Percentiles rank a stretch among this genome's conserved stretches.
Conservation (phyloP, 2,797 vertebrate genomes). For the Silurus lanzhouensis region DNA sequence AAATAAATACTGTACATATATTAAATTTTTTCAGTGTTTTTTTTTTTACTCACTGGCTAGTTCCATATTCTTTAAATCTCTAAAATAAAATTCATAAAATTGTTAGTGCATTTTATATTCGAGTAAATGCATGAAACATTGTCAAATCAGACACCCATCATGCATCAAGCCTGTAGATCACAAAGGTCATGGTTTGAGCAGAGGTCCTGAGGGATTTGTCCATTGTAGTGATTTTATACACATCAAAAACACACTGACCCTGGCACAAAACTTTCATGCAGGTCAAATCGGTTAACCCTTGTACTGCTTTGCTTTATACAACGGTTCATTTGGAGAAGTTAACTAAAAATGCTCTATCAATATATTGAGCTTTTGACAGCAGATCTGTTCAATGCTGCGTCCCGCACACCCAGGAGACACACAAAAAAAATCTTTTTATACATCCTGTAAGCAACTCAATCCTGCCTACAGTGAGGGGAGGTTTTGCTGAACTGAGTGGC, state of each 20-base stretch:
- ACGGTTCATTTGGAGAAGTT: slow-evolving; percentile 58
- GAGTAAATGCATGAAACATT: slow-evolving; percentile 9
- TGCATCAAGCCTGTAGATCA: slow-evolving; percentile 21
- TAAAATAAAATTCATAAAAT: too few species aligned
- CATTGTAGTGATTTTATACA: slow-evolving; percentile 25
- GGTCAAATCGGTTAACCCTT: slow-evolving; percentile 56
- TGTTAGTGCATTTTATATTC: not conserved
- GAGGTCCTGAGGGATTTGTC: slow-evolving; percentile 30
- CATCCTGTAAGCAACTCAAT: slow-evolving; percentile 47
- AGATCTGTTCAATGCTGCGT: slow-evolving; percentile 52
- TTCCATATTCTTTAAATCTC: not conserved
- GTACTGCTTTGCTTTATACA: slow-evolving; percentile 38
- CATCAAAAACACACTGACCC: slow-evolving; percentile 41
- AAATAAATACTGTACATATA: slow-evolving; percentile 30
- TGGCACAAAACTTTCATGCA: slow-evolving; percentile 51
- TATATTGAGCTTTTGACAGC: slow-evolving; percentile 68
- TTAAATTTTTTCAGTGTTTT: not conserved
- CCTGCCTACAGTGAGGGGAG: slow-evolving; percentile 32
- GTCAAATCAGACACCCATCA: slow-evolving; percentile 31
- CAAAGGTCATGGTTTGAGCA: slow-evolving; percentile 40
- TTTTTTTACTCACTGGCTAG: slow-evolving; percentile 41
- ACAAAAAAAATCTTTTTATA: slow-evolving; percentile 40
- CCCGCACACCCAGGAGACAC: slow-evolving; percentile 54
- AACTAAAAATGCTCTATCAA: slow-evolving; percentile 58
- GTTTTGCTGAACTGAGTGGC: slow-evolving; percentile 52